These are phyloP conservation scores for Notechis scutatus DNA, from an alignment of 2,113 vertebrate species.

Conservation along the genomic window DNA sequence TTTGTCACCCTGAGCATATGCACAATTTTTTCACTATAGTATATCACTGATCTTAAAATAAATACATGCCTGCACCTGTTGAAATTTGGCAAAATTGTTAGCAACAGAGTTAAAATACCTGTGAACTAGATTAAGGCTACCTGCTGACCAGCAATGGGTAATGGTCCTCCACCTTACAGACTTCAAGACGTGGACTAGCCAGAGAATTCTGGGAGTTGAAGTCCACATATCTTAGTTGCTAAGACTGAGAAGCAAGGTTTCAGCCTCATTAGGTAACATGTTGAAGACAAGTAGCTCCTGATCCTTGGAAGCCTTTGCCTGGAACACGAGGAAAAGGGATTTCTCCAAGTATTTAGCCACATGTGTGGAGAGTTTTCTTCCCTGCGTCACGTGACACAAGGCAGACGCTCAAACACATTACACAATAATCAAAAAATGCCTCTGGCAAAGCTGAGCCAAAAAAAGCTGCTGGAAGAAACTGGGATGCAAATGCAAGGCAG, in stretches of 20 bases:
- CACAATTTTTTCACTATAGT: neutral
- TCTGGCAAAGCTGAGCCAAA: constrained; percentile 51
- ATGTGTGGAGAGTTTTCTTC: constrained; percentile 42
- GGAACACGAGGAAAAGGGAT: neutral
- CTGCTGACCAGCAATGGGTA: neutral
- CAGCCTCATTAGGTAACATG: neutral
- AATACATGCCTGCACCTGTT: neutral
- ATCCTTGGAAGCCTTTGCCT: neutral
- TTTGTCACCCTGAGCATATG: neutral
- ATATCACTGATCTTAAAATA: neutral
- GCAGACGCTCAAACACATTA: constrained; percentile 64
- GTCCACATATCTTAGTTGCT: neutral
- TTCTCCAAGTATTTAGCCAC: constrained; percentile 25
- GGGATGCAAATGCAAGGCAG: constrained; percentile 1
- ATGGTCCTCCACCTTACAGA: neutral
- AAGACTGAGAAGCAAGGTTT: neutral
- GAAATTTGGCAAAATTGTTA: neutral
- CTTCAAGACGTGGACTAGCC: neutral
- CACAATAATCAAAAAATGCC: constrained; percentile 75
- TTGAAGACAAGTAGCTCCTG: accelerated
- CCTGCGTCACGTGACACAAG: constrained; percentile 65
- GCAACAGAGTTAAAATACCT: neutral
- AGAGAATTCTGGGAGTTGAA: neutral
- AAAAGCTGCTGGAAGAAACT: constrained; percentile 43
- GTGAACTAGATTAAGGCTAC: neutral